Evolutionary conservation across 1,140 invertebrate genomes (phyloP), one percentile per base, ranked within the genome.

Genomic region (Andrena cerasifolii): DNA sequence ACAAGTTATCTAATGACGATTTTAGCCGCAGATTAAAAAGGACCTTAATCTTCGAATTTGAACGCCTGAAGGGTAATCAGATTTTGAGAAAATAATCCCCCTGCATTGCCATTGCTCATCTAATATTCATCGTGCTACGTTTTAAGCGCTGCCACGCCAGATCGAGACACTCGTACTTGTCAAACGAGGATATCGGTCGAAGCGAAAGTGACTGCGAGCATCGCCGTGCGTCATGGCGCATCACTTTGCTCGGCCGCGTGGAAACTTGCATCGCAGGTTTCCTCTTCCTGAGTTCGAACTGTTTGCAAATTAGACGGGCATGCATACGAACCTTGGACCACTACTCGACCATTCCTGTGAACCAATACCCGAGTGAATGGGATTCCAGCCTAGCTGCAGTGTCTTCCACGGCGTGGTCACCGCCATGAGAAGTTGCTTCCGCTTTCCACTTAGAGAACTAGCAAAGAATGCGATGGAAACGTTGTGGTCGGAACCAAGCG

Each of bases 131-230:
- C n/a, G 43, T 45, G 3, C 18, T 45, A 45, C n/a, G 28, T 58
- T 33, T 31, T 2, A 16, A 16, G 28, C 2, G 54, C 28, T 58
- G 54, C 14, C 53, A 31, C 53, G 53, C 31, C 51, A 26, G 63
- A 79, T 63, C 43, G 78, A 62, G 56, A 80, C 10, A 53, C 47
- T 70, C 26, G 31, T 65, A 31, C 36, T 53, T 31, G 47, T 40
- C 47, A 18, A 63, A 74, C 14, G 56, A 62, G 61, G 49, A 75
- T 66, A 40, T 43, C 58, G 26, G 40, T 7, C 24, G 54, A 61
- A 73, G 79, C 83, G 84, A 85, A 84, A 85, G 83, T 79, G 75
- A 79, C 33, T n/a, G 62, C 33, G 47, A 45, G 28, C 74, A 79
- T 79, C 72, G 80, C 56, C 51, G 56, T 45, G 59, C 63, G 59